Evolutionary conservation across 1,140 invertebrate genomes (phyloP), one percentile per base, ranked within the genome.

Genomic region (Rhyacophila brunnea): DNA sequence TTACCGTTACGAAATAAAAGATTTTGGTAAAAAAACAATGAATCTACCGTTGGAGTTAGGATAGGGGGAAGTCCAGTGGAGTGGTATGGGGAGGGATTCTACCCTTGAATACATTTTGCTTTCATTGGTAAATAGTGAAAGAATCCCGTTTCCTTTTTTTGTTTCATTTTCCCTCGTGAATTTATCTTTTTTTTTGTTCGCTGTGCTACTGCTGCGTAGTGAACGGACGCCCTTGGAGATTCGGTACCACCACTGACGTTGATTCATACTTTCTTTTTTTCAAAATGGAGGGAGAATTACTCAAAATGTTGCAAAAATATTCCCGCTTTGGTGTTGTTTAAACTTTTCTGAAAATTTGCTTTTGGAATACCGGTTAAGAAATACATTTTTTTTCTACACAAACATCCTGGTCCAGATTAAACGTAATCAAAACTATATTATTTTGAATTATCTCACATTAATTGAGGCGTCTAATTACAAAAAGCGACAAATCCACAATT

Each of bases 41-140:
- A 52, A 53, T 58, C 56, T 50, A 28, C n/a, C n/a, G n/a, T 10
- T 19, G 18, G 23, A 36, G 56, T 28, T 43, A 50, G 46, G 55
- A 49, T 35, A 58, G 38, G 35, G 38, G 40, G 47, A 20, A 15
- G 38, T 15, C 34, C 19, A 17, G 28, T 23, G 38, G 18, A 5
- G 17, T 2, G 42, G 56, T 32, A 14, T 18, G 36, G 13, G 13
- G 11, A 35, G 3, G 49, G 49, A 4, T 2, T 15, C 56, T 43
- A 32, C 58, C 42, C 58, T 40, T 51, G 58, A 53, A 52, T 60
- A 60, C 50, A 53, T 60, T 53, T 49, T 42, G 50, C 35, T 60
- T 60, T 60, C 58, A 60, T 60, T 60, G 58, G 58, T 42, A 60
- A 60, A 60, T 53, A 60, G 50, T 46, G 20, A 50, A 60, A 60